phyloP scores from a whole-genome alignment of 2,888 invertebrate genomes.

The Ichneumoninae sp. region DNA sequence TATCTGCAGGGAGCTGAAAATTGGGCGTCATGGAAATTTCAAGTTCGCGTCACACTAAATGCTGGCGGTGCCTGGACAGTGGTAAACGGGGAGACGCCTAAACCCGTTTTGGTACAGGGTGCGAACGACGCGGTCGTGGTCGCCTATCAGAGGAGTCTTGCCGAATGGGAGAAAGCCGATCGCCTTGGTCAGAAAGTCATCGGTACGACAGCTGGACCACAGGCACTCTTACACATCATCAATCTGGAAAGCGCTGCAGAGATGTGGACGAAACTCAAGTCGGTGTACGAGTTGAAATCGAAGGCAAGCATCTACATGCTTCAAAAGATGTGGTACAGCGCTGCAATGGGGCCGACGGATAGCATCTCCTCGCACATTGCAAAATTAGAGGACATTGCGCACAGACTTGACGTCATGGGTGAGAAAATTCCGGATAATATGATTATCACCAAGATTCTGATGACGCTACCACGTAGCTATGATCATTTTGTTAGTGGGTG shows the following conservation, averaged over 20 bases:
- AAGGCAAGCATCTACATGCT: slow-evolving; percentile 72
- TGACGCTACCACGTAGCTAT: slow-evolving; percentile 66
- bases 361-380: slow-evolving; percentile 63
- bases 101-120: slow-evolving; percentile 12
- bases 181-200: slow-evolving; percentile 71
- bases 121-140: slow-evolving; percentile 8
- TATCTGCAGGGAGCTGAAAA: slow-evolving; percentile 62
- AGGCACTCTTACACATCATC: slow-evolving; percentile 70
- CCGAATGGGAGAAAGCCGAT: slow-evolving; percentile 67
- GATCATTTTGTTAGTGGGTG: slow-evolving; percentile 71
- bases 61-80: slow-evolving; percentile 38
- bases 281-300: slow-evolving; percentile 73
- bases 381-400: slow-evolving; percentile 65
- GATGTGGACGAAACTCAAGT: slow-evolving; percentile 74
- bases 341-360: no score
- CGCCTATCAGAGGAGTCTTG: slow-evolving; percentile 17
- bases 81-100: slow-evolving; percentile 32
- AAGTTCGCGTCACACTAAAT: slow-evolving; percentile 36
- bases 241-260: slow-evolving; percentile 70
- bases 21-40: slow-evolving; percentile 60
- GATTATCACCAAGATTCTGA: slow-evolving; percentile 56
- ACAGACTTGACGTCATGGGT: slow-evolving; percentile 46
- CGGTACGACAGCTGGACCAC: slow-evolving; percentile 68
- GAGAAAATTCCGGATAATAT: slow-evolving; percentile 50
- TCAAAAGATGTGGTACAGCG: slow-evolving; percentile 53